These are phyloP conservation scores for Corvus moneduloides DNA, from an alignment of 2,113 vertebrate genomes.

Conservation along the genomic window DNA sequence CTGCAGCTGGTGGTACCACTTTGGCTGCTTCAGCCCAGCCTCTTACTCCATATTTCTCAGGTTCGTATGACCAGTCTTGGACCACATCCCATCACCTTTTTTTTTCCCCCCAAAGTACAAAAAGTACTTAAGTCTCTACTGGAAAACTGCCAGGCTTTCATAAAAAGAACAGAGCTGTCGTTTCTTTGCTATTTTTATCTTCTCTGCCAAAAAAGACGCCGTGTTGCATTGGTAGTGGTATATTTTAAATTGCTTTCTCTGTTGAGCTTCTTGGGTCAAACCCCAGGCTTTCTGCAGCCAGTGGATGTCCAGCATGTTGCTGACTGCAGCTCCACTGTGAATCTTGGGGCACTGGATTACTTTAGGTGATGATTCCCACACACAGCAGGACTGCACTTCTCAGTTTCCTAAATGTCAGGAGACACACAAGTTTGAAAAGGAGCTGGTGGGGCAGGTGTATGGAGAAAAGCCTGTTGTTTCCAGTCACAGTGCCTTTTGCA, in stretches of 20 bases:
- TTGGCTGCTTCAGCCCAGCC: constrained; percentile 71
- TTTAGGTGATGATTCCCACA: background rate
- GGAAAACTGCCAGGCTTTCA: constrained; percentile 75
- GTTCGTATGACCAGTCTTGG: constrained; percentile 79
- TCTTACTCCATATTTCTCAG: constrained; percentile 76
- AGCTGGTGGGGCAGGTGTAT: background rate
- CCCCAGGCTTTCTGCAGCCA: background rate
- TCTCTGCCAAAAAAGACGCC: constrained; percentile 64
- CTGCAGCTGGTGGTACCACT: constrained; percentile 91
- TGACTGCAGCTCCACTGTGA: background rate
- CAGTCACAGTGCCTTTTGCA: background rate
- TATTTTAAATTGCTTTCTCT: constrained; percentile 14
- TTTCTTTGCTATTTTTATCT: constrained; percentile 78
- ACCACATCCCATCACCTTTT: constrained; percentile 70
- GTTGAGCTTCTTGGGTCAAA: background rate
- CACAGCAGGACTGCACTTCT: background rate
- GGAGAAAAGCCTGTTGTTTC: background rate
- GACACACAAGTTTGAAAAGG: background rate
- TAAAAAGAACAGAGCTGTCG: constrained; percentile 70
- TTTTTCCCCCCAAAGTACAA: constrained; percentile 67
- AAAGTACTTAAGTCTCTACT: constrained; percentile 76
- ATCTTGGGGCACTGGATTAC: background rate
- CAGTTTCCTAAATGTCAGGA: background rate
- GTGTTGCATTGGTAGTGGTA: constrained; percentile 51
- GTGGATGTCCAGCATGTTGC: background rate